Evolutionary conservation across 2,888 invertebrate species (phyloP).

Genomic region (Cephus pygmeus): DNA sequence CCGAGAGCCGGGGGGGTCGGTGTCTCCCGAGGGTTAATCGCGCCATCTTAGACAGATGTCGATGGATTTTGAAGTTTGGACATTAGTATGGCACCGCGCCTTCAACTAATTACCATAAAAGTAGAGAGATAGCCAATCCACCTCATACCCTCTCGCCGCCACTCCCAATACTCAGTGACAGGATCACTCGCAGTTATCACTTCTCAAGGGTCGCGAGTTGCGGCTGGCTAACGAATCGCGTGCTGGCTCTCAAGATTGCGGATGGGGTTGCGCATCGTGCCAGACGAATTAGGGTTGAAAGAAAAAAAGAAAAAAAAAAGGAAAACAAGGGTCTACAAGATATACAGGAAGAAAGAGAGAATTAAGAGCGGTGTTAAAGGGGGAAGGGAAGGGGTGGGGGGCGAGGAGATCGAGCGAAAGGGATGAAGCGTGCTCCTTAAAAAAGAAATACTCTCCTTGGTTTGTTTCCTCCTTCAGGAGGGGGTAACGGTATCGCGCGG

Average conservation of each 20-base stretch:
- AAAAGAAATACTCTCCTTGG: not conserved
- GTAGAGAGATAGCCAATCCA: not conserved
- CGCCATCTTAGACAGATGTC: slow-evolving; percentile 49
- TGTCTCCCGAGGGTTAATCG: slow-evolving; percentile 34
- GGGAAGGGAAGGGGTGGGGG: slow-evolving; percentile 1
- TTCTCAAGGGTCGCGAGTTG: not conserved
- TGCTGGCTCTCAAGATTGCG: slow-evolving; percentile 10
- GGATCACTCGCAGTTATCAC: not conserved
- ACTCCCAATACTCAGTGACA: not conserved
- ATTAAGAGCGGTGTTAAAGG: slow-evolving; percentile 1
- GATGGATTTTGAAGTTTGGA: slow-evolving; percentile 32
- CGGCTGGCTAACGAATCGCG: not conserved
- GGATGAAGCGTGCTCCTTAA: slow-evolving; percentile 15
- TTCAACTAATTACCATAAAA: not conserved
- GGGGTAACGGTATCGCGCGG: not conserved
- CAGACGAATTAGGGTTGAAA: slow-evolving; percentile 14
- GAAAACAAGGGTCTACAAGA: not conserved
- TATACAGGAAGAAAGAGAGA: slow-evolving; percentile 19
- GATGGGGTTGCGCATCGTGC: slow-evolving; percentile 32
- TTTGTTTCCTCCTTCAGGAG: not conserved
- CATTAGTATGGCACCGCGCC: slow-evolving; percentile 19
- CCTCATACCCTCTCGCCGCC: not conserved
- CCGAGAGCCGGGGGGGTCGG: not conserved
- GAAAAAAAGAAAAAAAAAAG: not conserved
- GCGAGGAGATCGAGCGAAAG: slow-evolving; percentile 20